These are phyloP conservation scores for Nerophis ophidion DNA, from an alignment of 2,113 vertebrate species.

Conservation along the genomic window DNA sequence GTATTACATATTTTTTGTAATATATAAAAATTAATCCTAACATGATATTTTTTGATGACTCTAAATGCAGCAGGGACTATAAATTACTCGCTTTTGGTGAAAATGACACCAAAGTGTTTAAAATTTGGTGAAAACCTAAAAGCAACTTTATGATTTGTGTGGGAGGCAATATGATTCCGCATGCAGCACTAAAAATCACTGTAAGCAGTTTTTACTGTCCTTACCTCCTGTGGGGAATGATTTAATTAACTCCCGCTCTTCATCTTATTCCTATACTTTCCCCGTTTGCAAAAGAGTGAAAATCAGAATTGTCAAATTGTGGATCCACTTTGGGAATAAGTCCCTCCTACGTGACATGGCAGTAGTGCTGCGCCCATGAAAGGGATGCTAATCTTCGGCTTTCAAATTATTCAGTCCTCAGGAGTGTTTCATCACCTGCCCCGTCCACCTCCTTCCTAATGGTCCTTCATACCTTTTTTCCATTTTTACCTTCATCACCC, in stretches of 20 bases:
- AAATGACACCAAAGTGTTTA: background rate
- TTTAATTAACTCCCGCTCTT: slow-evolving; percentile 52
- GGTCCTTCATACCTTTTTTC: slow-evolving; percentile 18
- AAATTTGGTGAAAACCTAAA: slow-evolving; percentile 4
- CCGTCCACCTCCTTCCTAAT: slow-evolving; percentile 19
- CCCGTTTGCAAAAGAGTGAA: slow-evolving; percentile 51
- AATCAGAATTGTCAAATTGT: slow-evolving; percentile 51
- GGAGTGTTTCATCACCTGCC: slow-evolving; percentile 41
- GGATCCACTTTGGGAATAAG: slow-evolving; percentile 56
- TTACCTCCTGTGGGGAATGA: slow-evolving; percentile 36
- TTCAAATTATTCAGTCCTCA: slow-evolving; percentile 52
- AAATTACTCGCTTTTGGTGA: no score
- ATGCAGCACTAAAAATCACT: slow-evolving; percentile 38
- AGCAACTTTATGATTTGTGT: slow-evolving; percentile 24
- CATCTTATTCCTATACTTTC: slow-evolving; percentile 37
- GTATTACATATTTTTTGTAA: no score
- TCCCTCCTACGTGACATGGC: slow-evolving; percentile 38
- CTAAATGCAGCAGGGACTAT: no score
- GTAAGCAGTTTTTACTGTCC: slow-evolving; percentile 59
- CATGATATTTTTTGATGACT: no score
- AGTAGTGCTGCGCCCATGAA: slow-evolving; percentile 42
- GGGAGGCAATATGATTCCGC: slow-evolving; percentile 47
- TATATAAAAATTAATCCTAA: no score
- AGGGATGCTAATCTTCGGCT: slow-evolving; percentile 57
- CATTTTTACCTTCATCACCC: slow-evolving; percentile 1